phyloP scores from a whole-genome alignment of 2,797 vertebrate species.

The Eutrigla gurnardus region DNA sequence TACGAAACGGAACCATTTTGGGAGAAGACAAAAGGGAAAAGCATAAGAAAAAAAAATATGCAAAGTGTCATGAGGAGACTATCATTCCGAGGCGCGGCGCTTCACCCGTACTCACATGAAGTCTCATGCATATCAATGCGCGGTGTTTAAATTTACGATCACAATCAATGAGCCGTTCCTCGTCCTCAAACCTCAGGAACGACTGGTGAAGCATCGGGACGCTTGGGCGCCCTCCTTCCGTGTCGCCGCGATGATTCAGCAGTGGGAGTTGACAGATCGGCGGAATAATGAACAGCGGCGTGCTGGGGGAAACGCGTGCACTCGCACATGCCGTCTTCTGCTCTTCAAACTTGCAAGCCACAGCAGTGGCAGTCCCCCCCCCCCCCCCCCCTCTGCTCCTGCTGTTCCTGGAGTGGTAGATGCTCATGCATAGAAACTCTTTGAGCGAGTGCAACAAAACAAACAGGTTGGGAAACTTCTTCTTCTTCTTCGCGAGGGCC shows the following conservation, averaged over 20 bases:
- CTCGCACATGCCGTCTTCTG: slow-evolving; percentile 45
- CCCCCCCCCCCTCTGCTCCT: slow-evolving; percentile 33
- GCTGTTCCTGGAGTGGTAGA: slow-evolving; percentile 44
- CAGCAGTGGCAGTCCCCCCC: slow-evolving; percentile 48
- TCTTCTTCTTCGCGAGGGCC: slow-evolving; percentile 39
- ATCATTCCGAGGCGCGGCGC: slow-evolving; percentile 14
- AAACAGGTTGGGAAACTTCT: slow-evolving; percentile 68
- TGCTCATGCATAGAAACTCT: slow-evolving; percentile 37
- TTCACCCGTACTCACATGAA: slow-evolving; percentile 25
- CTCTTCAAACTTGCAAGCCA: slow-evolving; percentile 48
- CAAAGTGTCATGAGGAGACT: slow-evolving; percentile 16
- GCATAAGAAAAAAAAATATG: slow-evolving; percentile 13
- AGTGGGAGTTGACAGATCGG: slow-evolving; percentile 68
- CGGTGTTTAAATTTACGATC: slow-evolving; percentile 42
- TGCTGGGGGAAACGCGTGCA: slow-evolving; percentile 60
- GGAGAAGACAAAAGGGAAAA: slow-evolving; percentile 16
- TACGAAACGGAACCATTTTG: neutral
- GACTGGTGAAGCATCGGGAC: slow-evolving; percentile 49
- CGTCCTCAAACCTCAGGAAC: slow-evolving; percentile 60
- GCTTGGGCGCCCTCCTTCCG: slow-evolving; percentile 47
- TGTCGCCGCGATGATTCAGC: slow-evolving; percentile 61
- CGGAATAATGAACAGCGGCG: slow-evolving; percentile 72
- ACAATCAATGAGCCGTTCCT: slow-evolving; percentile 69
- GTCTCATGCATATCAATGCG: slow-evolving; percentile 43
- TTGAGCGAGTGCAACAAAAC: slow-evolving; percentile 50